Evolutionary conservation across 2,113 vertebrate genomes (phyloP), one percentile per base, ranked within the genome.

Genomic region (Oceanites oceanicus): DNA sequence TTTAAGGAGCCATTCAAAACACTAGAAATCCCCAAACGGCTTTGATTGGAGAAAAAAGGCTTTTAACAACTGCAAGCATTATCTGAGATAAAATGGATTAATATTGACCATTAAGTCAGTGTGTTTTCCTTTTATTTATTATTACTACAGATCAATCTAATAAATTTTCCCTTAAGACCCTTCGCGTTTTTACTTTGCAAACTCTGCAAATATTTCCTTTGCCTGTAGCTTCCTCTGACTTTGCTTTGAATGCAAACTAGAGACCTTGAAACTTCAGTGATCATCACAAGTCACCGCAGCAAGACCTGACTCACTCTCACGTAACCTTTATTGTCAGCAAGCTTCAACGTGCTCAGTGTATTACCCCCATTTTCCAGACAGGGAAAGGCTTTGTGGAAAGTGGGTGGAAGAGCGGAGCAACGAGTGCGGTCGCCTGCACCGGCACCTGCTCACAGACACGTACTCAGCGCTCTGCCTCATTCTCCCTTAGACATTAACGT

Each of bases 381-480:
- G 42, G 42, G 40, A 61, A 61, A 52, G 38, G 29, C 45, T 70
- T 15, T 44, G 38, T 44, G 67, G 49, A 10, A 15, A 50, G 53
- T 6, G 30, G 13, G 44, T 13, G 70, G 76, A 29, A 82, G 16
- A 52, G 44, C 75, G 23, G 74, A 58, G 81, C 42, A 17, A 4
- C 0, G 34, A 22, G 16, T 4, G 29, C 2, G 3, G 66, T 10
- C 2, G 2, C 34, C 42, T 44, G 56, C 2, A 3, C 44, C 1
- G 1, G 34, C 23, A 61, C 55, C 55, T 16, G 38, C 1, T 52
- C n/a, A 9, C 83, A 68, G 70, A 36, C 42, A 38, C 1, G 2
- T 19, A 11, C 38, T 10, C 20, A 4, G 0, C 2, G 2, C 45
- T 27, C 86, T 44, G 47, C 34, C 44, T 44, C 42, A 1, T 23